Evolutionary conservation across 2,888 invertebrate species (phyloP).

Genomic region (Lycocerus yunnanus): DNA sequence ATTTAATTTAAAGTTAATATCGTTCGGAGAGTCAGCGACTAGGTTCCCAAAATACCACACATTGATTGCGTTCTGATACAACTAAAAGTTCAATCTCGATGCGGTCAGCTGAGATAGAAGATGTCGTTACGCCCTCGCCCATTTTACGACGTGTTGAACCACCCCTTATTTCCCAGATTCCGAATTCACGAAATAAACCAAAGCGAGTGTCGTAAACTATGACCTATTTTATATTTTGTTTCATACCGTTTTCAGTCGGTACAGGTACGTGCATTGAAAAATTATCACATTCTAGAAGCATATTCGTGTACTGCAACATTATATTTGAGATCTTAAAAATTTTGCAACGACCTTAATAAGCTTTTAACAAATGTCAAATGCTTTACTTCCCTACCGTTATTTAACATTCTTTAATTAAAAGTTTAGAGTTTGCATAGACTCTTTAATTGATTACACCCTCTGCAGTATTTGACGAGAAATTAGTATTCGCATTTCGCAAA

Average conservation of each 20-base stretch:
- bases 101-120: conserved; percentile 34
- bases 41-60: conserved; percentile 29
- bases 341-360: not conserved
- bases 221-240: conserved; percentile 17
- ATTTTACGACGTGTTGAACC: conserved; percentile 36
- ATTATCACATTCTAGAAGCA: not conserved
- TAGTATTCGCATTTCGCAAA: conserved; percentile 4
- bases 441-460: conserved; percentile 13
- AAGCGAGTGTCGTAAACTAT: conserved; percentile 8
- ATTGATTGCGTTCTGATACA: conserved; percentile 33
- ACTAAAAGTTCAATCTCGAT: conserved; percentile 32
- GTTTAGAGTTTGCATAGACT: conserved; percentile 13
- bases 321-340: not conserved
- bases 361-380: conserved; percentile 3
- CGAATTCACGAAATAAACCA: conserved; percentile 23
- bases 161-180: conserved; percentile 26
- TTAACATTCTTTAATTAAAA: conserved; percentile 20
- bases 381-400: conserved; percentile 11
- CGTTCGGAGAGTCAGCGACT: conserved; percentile 26
- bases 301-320: not conserved
- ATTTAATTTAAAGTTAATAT: conserved; percentile 28
- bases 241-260: conserved; percentile 5
- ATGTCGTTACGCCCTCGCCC: conserved; percentile 32
- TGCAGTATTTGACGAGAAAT: conserved; percentile 12
- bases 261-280: conserved; percentile 4